phyloP scores from a whole-genome alignment of 2,113 vertebrate genomes.

The Potamarius usumacintae region DNA sequence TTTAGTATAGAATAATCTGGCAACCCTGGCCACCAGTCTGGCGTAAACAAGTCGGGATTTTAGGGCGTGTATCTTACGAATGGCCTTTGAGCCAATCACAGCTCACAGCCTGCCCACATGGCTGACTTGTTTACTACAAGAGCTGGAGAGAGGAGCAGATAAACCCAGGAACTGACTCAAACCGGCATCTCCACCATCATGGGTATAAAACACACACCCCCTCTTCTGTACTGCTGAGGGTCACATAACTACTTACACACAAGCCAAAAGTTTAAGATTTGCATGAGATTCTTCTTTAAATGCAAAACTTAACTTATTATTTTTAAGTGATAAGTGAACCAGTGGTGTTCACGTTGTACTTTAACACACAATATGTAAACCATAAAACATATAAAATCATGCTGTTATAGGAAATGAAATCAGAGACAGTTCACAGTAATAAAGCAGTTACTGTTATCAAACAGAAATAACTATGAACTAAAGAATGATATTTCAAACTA shows the following conservation, averaged over 20 bases:
- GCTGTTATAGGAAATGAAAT: background rate
- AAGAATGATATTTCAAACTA: background rate
- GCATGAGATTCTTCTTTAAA: background rate
- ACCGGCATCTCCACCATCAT: background rate
- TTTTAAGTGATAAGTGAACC: too few relatives aligned
- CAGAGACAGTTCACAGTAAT: background rate
- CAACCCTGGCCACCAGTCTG: slow-evolving; percentile 49
- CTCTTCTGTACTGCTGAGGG: background rate
- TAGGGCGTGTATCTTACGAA: slow-evolving; percentile 62
- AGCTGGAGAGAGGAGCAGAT: background rate
- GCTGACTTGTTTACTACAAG: slow-evolving; percentile 64
- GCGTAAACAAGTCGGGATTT: slow-evolving; percentile 62
- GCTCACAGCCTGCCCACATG: slow-evolving; percentile 57
- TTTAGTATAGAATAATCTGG: background rate
- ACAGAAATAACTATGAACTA: background rate
- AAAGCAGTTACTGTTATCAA: background rate
- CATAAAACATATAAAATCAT: background rate
- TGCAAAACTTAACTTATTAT: too few relatives aligned
- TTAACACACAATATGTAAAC: background rate
- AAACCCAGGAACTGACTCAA: slow-evolving; percentile 23
- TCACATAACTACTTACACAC: background rate
- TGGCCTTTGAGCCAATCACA: slow-evolving; percentile 51
- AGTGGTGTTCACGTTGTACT: background rate
- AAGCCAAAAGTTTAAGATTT: background rate
- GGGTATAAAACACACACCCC: background rate